Evolutionary conservation across 2,888 invertebrate species (phyloP).

Genomic region (Caenorhabditis plicata): DNA sequence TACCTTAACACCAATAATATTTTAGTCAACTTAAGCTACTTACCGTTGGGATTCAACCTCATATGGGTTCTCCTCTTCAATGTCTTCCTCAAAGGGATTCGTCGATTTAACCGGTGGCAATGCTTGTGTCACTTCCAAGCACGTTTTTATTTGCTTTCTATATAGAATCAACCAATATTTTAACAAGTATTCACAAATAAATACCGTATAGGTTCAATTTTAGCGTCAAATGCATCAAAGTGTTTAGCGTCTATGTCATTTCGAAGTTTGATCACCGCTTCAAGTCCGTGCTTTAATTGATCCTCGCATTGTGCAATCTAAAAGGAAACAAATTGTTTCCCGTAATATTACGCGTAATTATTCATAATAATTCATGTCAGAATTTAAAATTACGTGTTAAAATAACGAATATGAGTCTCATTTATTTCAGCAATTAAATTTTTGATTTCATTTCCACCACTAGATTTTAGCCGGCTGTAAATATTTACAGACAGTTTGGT

Average conservation of each 20-base stretch:
- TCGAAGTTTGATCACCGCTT: slow-evolving; percentile 40
- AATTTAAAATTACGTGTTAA: not conserved
- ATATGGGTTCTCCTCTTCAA: slow-evolving; percentile 36
- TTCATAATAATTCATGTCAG: not conserved
- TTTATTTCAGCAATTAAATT: too few species aligned
- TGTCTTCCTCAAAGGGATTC: slow-evolving; percentile 17
- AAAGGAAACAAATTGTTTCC: not conserved
- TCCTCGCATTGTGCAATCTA: slow-evolving; percentile 44
- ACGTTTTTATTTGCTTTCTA: slow-evolving; percentile 44
- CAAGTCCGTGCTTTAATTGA: slow-evolving; percentile 45
- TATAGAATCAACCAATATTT: slow-evolving; percentile 5
- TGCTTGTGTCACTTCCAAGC: slow-evolving; percentile 29
- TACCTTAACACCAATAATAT: slow-evolving; percentile 7
- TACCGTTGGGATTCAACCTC: slow-evolving; percentile 31
- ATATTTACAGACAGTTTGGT: too few species aligned
- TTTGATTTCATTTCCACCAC: too few species aligned
- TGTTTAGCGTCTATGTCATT: slow-evolving; percentile 25
- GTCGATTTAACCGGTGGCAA: slow-evolving; percentile 6
- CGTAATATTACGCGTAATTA: not conserved
- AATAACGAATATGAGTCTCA: too few species aligned
- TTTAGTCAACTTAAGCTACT: not conserved
- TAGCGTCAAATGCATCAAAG: slow-evolving; percentile 42
- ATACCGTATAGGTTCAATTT: slow-evolving; percentile 49
- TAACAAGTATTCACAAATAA: not conserved
- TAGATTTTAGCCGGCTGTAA: too few species aligned